A percentile compares a stretch with the other conserved stretches of the same genome.
phyloP scores from a whole-genome alignment of 2,797 vertebrate genomes.

The Sebastolobus altivelis region DNA sequence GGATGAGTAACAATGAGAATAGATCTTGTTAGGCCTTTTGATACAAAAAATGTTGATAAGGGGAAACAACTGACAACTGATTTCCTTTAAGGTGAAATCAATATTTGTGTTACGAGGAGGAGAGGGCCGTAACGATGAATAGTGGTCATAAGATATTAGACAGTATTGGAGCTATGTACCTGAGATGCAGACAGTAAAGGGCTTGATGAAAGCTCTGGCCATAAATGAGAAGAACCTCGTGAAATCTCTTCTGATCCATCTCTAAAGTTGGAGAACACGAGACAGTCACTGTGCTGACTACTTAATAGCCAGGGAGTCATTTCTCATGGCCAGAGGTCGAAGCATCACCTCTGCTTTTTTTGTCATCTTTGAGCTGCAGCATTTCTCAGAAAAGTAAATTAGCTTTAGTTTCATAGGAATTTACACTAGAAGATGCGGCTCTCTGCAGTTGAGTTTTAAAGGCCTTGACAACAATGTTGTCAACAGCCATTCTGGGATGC shows the following conservation, averaged over 20 bases:
- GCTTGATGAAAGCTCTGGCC: neutral
- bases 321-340: neutral
- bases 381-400: neutral
- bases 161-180: neutral
- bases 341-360: neutral
- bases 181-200: neutral
- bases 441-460: conserved; percentile 2
- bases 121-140: neutral
- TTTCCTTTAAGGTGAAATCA: conserved; percentile 14
- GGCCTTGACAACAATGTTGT: conserved; percentile 29
- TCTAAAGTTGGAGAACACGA: neutral
- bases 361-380: neutral
- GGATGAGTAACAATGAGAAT: conserved; percentile 2
- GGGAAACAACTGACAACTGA: neutral
- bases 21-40: neutral
- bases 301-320: neutral
- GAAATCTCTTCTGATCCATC: conserved; percentile 1
- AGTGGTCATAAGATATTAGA: neutral
- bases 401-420: neutral
- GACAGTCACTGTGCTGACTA: neutral
- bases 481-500: conserved; percentile 7
- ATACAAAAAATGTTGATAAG: neutral
- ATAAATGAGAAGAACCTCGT: neutral
- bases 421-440: neutral
- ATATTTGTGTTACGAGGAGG: neutral